Evolutionary conservation across 2,888 invertebrate species (phyloP).

Genomic region (Rhagium mordax): DNA sequence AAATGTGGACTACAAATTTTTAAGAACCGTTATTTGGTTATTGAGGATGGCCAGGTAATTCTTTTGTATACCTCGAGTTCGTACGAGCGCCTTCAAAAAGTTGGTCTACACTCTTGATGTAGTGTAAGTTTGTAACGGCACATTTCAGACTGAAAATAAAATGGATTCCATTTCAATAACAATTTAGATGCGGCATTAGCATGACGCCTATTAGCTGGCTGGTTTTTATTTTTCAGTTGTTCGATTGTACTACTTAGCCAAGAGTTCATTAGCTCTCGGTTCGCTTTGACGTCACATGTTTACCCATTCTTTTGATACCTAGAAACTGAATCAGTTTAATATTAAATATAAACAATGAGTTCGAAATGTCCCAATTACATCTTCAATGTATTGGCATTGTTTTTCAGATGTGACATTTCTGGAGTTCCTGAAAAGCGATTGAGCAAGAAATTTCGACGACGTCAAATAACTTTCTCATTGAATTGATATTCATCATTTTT

Average conservation of each 20-base stretch:
- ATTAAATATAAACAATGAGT: slow-evolving; percentile 3
- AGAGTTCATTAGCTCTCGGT: slow-evolving; percentile 45
- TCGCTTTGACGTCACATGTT: slow-evolving; percentile 45
- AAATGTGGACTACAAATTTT: slow-evolving; percentile 67
- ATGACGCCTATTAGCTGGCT: slow-evolving; percentile 4
- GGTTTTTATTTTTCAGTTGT: slow-evolving; percentile 21
- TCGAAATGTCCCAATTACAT: background rate
- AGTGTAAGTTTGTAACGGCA: slow-evolving; percentile 61
- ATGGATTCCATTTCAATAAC: slow-evolving; percentile 65
- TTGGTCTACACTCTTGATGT: slow-evolving; percentile 31
- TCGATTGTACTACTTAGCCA: slow-evolving; percentile 42
- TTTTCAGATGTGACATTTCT: background rate
- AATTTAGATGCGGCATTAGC: slow-evolving; percentile 21
- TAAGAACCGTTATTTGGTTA: slow-evolving; percentile 65
- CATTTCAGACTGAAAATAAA: slow-evolving; percentile 62
- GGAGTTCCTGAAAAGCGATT: background rate
- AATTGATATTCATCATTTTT: too few relatives aligned
- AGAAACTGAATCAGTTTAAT: slow-evolving; percentile 38
- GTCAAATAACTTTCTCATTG: too few relatives aligned
- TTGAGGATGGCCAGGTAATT: slow-evolving; percentile 56
- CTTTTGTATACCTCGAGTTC: slow-evolving; percentile 22
- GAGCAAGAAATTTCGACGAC: too few relatives aligned
- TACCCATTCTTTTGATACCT: slow-evolving; percentile 33
- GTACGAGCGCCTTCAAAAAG: slow-evolving; percentile 8
- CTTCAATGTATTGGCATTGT: background rate